A percentile compares a stretch with the other conserved stretches of the same genome.
Evolutionary conservation across 2,888 invertebrate species (phyloP).

Genomic region (Ptilodon capucinus): DNA sequence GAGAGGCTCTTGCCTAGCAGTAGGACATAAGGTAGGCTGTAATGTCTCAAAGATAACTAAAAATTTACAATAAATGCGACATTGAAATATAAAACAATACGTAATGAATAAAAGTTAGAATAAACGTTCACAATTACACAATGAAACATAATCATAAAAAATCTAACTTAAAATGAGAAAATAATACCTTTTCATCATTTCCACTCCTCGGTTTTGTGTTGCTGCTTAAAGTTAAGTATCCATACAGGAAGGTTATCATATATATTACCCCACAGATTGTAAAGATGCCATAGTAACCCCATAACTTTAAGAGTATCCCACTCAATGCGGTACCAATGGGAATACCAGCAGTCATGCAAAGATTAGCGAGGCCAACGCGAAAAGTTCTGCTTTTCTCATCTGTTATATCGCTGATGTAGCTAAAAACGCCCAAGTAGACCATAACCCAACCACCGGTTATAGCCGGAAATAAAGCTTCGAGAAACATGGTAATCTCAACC

Average conservation of each 20-base stretch:
- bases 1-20: too few species aligned
- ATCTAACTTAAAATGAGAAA: too few species aligned
- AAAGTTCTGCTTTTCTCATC: conserved; percentile 79
- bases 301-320: conserved; percentile 69
- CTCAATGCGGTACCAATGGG: conserved; percentile 81
- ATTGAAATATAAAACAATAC: too few species aligned
- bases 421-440: conserved; percentile 82
- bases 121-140: too few species aligned
- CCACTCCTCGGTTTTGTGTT: conserved; percentile 54
- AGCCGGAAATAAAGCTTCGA: conserved; percentile 79
- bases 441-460: conserved; percentile 81
- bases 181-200: conserved; percentile 52
- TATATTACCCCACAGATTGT: conserved; percentile 57
- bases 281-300: conserved; percentile 74
- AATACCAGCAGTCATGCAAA: conserved; percentile 82
- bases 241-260: conserved; percentile 67
- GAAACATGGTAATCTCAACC: conserved; percentile 77
- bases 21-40: too few species aligned
- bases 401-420: conserved; percentile 84
- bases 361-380: conserved; percentile 83
- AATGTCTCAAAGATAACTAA: too few species aligned
- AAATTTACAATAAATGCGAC: too few species aligned
- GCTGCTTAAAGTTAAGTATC: conserved; percentile 52
- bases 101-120: too few species aligned
- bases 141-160: too few species aligned